These are phyloP conservation scores for Phodopus roborovskii DNA, from an alignment of 2,113 vertebrate species.

Conservation along the genomic window DNA sequence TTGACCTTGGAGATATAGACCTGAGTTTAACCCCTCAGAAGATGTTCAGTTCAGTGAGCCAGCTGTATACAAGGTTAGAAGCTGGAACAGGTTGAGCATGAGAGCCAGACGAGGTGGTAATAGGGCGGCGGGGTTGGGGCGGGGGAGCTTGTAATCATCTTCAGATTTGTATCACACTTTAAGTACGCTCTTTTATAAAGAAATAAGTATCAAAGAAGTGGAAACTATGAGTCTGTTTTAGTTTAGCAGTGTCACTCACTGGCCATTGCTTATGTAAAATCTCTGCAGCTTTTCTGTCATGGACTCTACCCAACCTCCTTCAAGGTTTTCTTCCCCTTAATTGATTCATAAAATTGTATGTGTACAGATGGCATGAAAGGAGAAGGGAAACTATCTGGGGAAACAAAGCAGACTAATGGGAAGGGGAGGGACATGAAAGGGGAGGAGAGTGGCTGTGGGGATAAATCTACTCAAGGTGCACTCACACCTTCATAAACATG, in stretches of 20 bases:
- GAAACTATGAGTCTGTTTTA: background rate
- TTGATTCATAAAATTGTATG: background rate
- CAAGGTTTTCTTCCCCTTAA: background rate
- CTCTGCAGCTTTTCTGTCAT: background rate
- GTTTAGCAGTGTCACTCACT: background rate
- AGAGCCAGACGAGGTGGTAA: background rate
- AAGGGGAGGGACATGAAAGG: too few species aligned
- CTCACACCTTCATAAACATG: background rate
- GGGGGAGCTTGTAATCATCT: background rate
- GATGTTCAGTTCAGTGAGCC: background rate
- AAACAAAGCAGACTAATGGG: background rate
- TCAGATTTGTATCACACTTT: background rate
- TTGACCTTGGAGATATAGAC: background rate
- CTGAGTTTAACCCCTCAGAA: background rate
- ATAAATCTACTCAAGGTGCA: background rate
- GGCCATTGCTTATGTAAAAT: too few species aligned
- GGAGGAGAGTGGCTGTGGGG: background rate
- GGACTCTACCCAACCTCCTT: background rate
- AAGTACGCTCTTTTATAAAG: constrained; percentile 13
- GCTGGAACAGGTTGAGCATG: background rate
- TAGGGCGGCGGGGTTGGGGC: fast-evolving
- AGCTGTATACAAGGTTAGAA: background rate
- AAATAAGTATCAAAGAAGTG: background rate
- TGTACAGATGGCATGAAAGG: background rate
- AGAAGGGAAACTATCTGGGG: background rate